Evolutionary conservation across 37 sponge, comb jelly and placozoan genomes (phyloP).

Genomic region (Halichondria panicea): DNA sequence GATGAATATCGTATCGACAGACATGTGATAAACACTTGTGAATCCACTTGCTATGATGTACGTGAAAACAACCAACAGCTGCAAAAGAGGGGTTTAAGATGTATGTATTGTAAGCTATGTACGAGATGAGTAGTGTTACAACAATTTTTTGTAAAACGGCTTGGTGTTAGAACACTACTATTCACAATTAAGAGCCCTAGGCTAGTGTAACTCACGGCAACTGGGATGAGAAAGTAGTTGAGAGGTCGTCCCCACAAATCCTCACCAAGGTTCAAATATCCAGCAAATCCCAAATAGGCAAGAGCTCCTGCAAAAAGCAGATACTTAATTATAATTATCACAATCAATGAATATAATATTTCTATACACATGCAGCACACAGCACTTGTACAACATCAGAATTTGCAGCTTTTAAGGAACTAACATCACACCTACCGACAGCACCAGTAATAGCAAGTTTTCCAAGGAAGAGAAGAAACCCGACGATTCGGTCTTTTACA

Average conservation of each 20-base stretch:
- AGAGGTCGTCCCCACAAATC: conserved; percentile 52
- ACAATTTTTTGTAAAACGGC: too few relatives aligned
- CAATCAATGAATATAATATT: too few relatives aligned
- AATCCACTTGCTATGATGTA: conserved; percentile 85
- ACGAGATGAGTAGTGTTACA: too few relatives aligned
- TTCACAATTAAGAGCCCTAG: too few relatives aligned
- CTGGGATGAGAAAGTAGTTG: conserved; percentile 92
- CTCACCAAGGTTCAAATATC: conserved; percentile 39
- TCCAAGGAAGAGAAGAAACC: conserved; percentile 92
- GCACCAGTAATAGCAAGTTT: conserved; percentile 77
- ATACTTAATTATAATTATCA: neutral
- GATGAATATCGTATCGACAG: conserved; percentile 94
- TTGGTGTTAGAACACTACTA: too few relatives aligned
- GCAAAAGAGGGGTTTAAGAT: neutral
- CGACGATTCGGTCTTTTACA: conserved; percentile 86
- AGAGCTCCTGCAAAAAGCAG: conserved; percentile 28
- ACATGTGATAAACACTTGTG: conserved; percentile 89
- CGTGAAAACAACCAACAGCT: conserved; percentile 61
- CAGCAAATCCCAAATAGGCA: conserved; percentile 73
- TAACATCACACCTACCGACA: conserved; percentile 67
- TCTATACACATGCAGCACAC: too few relatives aligned
- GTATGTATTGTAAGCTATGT: neutral
- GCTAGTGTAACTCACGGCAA: conserved; percentile 76
- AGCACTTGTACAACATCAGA: too few relatives aligned
- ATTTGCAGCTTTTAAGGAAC: too few relatives aligned